These are phyloP conservation scores for Pterocles burchelli DNA, from an alignment of 2,113 vertebrate species.

Conservation along the genomic window DNA sequence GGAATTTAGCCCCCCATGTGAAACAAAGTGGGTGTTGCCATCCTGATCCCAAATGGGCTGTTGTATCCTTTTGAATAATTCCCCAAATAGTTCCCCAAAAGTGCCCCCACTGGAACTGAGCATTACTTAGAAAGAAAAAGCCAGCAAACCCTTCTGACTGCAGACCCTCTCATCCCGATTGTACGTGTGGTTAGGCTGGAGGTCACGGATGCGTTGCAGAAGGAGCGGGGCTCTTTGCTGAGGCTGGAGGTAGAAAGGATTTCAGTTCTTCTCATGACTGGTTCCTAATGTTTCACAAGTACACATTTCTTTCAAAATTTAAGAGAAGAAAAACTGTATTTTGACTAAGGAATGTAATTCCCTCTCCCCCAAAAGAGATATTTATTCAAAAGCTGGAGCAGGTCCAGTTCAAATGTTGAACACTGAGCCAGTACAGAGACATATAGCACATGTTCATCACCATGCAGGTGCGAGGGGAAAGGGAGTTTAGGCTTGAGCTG, in stretches of 20 bases:
- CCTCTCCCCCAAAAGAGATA: conserved; percentile 58
- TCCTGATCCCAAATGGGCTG: neutral
- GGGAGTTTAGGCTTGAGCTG: conserved; percentile 7
- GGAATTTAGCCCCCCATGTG: neutral
- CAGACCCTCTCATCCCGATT: neutral
- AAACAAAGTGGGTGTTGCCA: neutral
- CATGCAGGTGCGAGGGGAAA: conserved; percentile 40
- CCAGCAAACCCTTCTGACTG: neutral
- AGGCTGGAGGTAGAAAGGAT: neutral
- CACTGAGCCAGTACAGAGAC: conserved; percentile 15
- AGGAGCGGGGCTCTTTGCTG: neutral
- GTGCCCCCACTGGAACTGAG: neutral
- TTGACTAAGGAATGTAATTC: conserved; percentile 38
- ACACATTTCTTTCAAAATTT: neutral
- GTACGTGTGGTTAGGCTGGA: neutral
- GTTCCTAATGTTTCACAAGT: conserved; percentile 11
- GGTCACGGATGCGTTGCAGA: neutral
- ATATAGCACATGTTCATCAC: conserved; percentile 7
- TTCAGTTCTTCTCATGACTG: conserved; percentile 43
- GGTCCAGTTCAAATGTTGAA: conserved; percentile 32
- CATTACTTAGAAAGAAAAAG: neutral
- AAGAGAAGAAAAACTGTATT: conserved; percentile 51
- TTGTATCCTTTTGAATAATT: neutral
- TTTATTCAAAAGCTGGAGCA: conserved; percentile 58
- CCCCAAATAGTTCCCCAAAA: neutral